Evolutionary conservation across 2,797 vertebrate genomes (phyloP).

Genomic region (Thripadectes ignobilis): DNA sequence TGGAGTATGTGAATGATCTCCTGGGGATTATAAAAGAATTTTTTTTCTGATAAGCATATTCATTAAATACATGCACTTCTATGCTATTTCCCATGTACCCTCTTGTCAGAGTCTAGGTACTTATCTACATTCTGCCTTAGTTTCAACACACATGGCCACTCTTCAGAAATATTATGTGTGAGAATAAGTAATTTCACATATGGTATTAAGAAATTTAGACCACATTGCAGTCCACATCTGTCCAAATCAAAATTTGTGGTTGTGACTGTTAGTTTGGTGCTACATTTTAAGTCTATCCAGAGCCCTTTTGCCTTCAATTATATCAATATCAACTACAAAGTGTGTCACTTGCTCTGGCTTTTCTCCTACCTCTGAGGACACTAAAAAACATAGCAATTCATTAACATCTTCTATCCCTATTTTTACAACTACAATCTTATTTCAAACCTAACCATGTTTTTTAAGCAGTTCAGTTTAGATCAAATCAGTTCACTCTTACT

Average conservation of each 20-base stretch:
- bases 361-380: background rate
- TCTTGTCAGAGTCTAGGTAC: background rate
- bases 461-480: background rate
- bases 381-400: background rate
- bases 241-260: background rate
- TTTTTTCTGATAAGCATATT: background rate
- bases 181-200: background rate
- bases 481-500: background rate
- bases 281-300: background rate
- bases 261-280: background rate
- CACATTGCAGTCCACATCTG: background rate
- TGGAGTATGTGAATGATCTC: background rate
- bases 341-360: background rate
- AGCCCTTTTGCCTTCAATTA: background rate
- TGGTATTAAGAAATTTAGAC: background rate
- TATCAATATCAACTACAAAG: background rate
- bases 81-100: background rate
- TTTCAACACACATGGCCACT: background rate
- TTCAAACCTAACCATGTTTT: background rate
- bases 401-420: background rate
- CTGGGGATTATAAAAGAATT: background rate
- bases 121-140: background rate
- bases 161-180: background rate
- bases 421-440: background rate
- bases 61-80: background rate